Conservation (phyloP, 1,140 invertebrate genomes). For the Drosophila nikananu region DNA sequence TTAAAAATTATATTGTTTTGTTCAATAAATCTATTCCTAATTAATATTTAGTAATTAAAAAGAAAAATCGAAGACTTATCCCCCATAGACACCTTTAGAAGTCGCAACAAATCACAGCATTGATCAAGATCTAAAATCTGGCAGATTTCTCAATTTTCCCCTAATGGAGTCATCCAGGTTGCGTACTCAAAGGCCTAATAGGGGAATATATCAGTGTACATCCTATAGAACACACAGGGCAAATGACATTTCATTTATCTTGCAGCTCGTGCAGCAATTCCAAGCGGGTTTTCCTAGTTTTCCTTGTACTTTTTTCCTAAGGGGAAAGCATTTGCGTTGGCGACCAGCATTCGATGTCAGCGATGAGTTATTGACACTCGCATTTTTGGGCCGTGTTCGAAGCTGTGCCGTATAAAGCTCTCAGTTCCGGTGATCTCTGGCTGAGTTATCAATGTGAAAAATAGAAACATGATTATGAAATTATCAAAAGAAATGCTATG, state of each 20-base stretch:
- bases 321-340: slow-evolving; percentile 35
- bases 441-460: slow-evolving; percentile 72
- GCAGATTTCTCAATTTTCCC: slow-evolving; percentile 6
- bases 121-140: slow-evolving; percentile 8
- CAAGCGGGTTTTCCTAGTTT: slow-evolving; percentile 37
- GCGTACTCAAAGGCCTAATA: slow-evolving; percentile 21
- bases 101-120: not conserved
- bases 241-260: slow-evolving; percentile 80
- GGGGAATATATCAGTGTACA: slow-evolving; percentile 32
- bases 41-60: not conserved
- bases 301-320: slow-evolving; percentile 12
- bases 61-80: not conserved
- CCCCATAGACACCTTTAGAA: not conserved
- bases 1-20: not conserved
- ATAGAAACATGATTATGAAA: slow-evolving; percentile 82
- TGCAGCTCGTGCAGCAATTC: slow-evolving; percentile 32
- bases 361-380: slow-evolving; percentile 68
- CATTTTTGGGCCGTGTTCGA: slow-evolving; percentile 36
- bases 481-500: slow-evolving; percentile 54
- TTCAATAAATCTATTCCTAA: not conserved
- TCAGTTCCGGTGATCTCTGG: slow-evolving; percentile 63
- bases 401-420: slow-evolving; percentile 48
- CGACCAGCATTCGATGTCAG: slow-evolving; percentile 61
- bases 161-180: slow-evolving; percentile 42
- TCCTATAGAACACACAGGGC: slow-evolving; percentile 24